Conservation (phyloP, 2,888 invertebrate genomes). For the Drosophila fungiperda region DNA sequence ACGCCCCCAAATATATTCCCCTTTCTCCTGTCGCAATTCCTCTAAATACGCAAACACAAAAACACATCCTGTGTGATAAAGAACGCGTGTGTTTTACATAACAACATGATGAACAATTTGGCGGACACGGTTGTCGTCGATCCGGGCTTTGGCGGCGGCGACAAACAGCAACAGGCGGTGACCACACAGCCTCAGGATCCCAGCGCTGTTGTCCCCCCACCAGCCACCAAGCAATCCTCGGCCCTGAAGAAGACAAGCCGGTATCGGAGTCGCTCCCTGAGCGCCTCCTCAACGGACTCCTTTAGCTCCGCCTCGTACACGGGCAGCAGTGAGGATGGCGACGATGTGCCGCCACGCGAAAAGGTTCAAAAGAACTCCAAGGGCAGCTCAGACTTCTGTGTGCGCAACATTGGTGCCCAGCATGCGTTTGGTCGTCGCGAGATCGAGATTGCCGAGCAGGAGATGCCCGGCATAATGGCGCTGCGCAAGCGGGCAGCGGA, state of each 20-base stretch:
- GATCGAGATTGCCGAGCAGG: slow-evolving; percentile 99
- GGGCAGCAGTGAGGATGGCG: slow-evolving; percentile 95
- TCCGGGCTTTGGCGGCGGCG: slow-evolving; percentile 82
- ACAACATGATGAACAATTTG: slow-evolving; percentile 79
- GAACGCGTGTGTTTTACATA: slow-evolving; percentile 61
- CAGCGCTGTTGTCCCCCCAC: slow-evolving; percentile 65
- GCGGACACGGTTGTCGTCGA: slow-evolving; percentile 83
- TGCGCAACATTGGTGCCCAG: slow-evolving; percentile 94
- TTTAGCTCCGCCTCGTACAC: slow-evolving; percentile 91
- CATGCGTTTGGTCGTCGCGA: slow-evolving; percentile 97
- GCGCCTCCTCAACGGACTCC: slow-evolving; percentile 97
- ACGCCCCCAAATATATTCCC: slow-evolving; percentile 19
- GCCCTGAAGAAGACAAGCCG: slow-evolving; percentile 94
- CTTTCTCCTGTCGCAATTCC: not conserved
- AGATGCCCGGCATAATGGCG: slow-evolving; percentile 99
- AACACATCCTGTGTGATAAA: slow-evolving; percentile 37
- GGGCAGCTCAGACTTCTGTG: slow-evolving; percentile 96
- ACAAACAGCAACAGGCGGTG: slow-evolving; percentile 70
- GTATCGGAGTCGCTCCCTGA: slow-evolving; percentile 95
- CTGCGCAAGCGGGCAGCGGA: slow-evolving; percentile 95
- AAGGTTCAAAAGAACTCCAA: slow-evolving; percentile 95
- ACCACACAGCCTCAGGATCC: slow-evolving; percentile 61
- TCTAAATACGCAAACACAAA: not conserved
- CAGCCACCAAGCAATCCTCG: slow-evolving; percentile 86
- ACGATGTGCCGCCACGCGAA: slow-evolving; percentile 96